Conservation (phyloP, 2,113 vertebrate species). For the Grallaria varia region DNA sequence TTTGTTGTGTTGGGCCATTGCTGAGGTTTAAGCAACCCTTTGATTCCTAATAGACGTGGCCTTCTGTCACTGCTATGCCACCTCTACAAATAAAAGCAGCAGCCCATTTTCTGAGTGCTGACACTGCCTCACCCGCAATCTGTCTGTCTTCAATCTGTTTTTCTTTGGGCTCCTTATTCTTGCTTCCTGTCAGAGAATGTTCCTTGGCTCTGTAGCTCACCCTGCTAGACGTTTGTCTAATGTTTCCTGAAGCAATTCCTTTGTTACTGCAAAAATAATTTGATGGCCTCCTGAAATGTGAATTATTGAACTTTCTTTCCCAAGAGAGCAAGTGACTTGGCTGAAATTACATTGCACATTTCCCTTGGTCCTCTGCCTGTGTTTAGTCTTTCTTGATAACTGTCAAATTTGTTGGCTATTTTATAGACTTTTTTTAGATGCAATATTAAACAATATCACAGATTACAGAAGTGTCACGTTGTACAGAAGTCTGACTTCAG, state of each 20-base stretch:
- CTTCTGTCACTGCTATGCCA: not conserved
- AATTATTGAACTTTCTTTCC: slow-evolving; percentile 21
- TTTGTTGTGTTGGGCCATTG: not conserved
- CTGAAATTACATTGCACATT: not conserved
- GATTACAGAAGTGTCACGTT: not conserved
- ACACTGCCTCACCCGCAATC: not conserved
- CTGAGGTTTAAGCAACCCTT: not conserved
- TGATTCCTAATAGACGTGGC: accelerated
- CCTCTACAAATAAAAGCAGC: not conserved
- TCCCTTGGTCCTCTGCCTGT: not conserved
- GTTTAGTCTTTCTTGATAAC: slow-evolving; percentile 19
- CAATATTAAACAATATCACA: not conserved
- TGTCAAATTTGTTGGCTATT: slow-evolving; percentile 2
- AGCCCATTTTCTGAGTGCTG: not conserved
- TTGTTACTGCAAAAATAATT: slow-evolving; percentile 2
- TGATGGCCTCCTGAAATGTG: not conserved
- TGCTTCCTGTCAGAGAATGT: not conserved
- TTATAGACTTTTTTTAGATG: not conserved
- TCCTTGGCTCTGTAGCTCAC: not conserved
- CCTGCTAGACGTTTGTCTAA: not conserved
- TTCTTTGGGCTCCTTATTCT: not conserved
- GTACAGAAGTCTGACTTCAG: not conserved
- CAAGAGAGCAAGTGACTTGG: not conserved
- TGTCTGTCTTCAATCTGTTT: not conserved
- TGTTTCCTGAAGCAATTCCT: slow-evolving; percentile 36